Percentiles rank a stretch among this genome's conserved stretches.
Evolutionary conservation across 1,140 invertebrate species (phyloP).

Genomic region (Drosophila suzukii): DNA sequence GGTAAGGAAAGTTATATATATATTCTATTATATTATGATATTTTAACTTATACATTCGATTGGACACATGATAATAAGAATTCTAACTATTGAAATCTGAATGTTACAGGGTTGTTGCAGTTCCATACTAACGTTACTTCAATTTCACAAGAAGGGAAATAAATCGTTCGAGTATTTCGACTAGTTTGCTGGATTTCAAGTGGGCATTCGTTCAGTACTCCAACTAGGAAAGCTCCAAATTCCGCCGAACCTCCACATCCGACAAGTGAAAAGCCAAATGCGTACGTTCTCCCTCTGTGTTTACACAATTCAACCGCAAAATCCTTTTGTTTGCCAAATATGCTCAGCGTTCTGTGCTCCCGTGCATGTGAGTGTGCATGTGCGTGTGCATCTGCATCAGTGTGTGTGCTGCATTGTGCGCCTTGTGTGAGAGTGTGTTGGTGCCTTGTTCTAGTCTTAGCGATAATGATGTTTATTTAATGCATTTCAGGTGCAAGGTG

Average conservation of each 20-base stretch:
- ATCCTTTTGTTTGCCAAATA: slow-evolving; percentile 76
- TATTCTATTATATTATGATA: too few species aligned
- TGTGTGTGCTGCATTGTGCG: slow-evolving; percentile 43
- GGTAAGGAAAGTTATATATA: too few species aligned
- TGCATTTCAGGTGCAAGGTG: slow-evolving; percentile 80
- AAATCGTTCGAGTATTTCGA: slow-evolving; percentile 2
- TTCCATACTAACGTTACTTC: background rate
- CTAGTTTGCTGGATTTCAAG: background rate
- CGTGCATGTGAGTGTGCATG: slow-evolving; percentile 14
- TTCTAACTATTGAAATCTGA: background rate
- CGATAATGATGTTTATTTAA: slow-evolving; percentile 83
- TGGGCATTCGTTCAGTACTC: background rate
- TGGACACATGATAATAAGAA: background rate
- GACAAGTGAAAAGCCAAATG: slow-evolving; percentile 51
- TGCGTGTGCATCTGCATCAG: background rate
- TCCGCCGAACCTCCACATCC: slow-evolving; percentile 17
- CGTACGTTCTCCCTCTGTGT: slow-evolving; percentile 54
- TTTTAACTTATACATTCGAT: too few species aligned
- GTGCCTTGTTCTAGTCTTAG: slow-evolving; percentile 63
- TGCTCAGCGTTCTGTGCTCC: slow-evolving; percentile 29
- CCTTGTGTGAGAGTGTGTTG: slow-evolving; percentile 11
- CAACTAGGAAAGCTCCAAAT: slow-evolving; percentile 7
- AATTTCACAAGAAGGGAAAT: background rate
- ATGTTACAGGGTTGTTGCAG: too few species aligned
- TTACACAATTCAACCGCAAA: slow-evolving; percentile 71